Evolutionary conservation across 1,140 invertebrate species (phyloP).

Genomic region (Triops cancriformis): DNA sequence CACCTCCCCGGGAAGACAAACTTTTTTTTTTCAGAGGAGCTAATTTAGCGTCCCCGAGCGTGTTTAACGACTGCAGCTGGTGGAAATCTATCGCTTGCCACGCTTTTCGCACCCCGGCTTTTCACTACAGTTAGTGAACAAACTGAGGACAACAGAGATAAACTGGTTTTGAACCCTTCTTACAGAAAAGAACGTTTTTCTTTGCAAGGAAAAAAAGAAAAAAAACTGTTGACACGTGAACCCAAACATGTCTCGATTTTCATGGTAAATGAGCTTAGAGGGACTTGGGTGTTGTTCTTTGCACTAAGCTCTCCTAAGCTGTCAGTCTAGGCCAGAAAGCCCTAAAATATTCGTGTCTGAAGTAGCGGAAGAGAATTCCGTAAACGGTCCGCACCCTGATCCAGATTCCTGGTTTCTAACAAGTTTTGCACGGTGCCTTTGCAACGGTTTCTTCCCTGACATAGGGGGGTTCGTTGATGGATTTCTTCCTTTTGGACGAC

Average conservation of each 20-base stretch:
- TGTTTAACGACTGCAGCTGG: constrained; percentile 12
- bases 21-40: neutral
- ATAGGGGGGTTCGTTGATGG: too few relatives aligned
- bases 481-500: too few relatives aligned
- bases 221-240: neutral
- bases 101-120: neutral
- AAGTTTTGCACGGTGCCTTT: too few relatives aligned
- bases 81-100: constrained; percentile 9
- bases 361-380: too few relatives aligned
- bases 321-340: too few relatives aligned
- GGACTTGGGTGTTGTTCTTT: too few relatives aligned
- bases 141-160: neutral
- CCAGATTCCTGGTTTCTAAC: too few relatives aligned
- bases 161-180: neutral
- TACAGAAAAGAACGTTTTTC: neutral
- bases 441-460: too few relatives aligned
- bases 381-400: too few relatives aligned
- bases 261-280: neutral
- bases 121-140: neutral
- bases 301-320: too few relatives aligned
- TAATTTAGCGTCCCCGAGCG: neutral
- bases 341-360: too few relatives aligned
- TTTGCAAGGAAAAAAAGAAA: neutral
- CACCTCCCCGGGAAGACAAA: neutral
- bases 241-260: neutral